Evolutionary conservation across 2,888 invertebrate genomes (phyloP), one percentile per base, ranked within the genome.

Genomic region (Sericinus montela): DNA sequence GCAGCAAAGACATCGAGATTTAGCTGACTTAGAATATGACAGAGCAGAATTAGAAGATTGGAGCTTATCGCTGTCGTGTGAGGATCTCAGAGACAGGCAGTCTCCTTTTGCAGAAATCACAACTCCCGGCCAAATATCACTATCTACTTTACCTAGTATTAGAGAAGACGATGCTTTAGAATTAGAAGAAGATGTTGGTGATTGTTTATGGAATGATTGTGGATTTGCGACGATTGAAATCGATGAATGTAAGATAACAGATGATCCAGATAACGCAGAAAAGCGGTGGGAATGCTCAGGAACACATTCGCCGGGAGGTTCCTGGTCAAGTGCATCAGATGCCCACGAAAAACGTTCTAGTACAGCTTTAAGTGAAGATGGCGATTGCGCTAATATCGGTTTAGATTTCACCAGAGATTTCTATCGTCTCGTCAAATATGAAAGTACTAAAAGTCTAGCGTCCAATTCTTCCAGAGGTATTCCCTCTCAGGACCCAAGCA

Each of bases 321-420:
- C 92, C 40, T 91, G 91, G 91, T 91, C 91, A 3, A 91, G 90
- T 59, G 80, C 86, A 14, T 90, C 87, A 11, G 89, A 89, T 60
- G 91, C 88, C 37, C 91, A 91, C 46, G 94, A 94, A 53, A 94
- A 94, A 69, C 83, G 93, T 60, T 93, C 93, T 0, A 93, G 93
- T 38, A 91, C 92, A 3, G 93, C 93, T 3, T 72, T 93, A 46
- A 93, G 93, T 56, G 92, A 92, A 72, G 93, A 93, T 65, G 93
- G 93, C 54, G 92, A 93, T 65, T 89, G 93, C 53, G 91, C 93
- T 0, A 91, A 91, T 34, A 89, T 93, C 14, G 94, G 94, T 14
- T 91, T 93, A 10, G 94, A 94, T 72, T 95, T 95, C 65, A 94
- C 94, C 4, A 86, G 94, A 56, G 95, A 95, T 77, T 95, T 94